Evolutionary conservation across 2,113 vertebrate genomes (phyloP).

Genomic region (Nibea coibor): DNA sequence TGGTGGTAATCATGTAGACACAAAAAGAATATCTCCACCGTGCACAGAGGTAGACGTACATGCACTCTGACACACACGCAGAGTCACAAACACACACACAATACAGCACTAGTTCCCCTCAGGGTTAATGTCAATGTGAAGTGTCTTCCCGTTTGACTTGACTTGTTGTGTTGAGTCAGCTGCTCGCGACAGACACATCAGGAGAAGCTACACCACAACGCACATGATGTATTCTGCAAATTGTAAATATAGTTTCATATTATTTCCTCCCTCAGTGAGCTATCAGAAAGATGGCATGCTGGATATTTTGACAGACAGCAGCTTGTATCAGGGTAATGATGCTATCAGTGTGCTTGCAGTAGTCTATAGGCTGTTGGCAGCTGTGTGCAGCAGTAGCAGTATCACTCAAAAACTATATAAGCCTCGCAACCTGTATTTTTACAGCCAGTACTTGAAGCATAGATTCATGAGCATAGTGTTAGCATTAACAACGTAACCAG

Average conservation of each 20-base stretch:
- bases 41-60: background rate
- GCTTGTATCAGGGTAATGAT: conserved; percentile 61
- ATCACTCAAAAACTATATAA: background rate
- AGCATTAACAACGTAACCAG: too few relatives aligned
- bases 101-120: background rate
- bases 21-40: background rate
- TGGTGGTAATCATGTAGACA: background rate
- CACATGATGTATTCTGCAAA: conserved; percentile 31
- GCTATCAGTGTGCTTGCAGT: conserved; percentile 16
- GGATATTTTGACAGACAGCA: conserved; percentile 56
- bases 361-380: conserved; percentile 20
- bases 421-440: background rate
- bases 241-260: conserved; percentile 30
- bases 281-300: conserved; percentile 5
- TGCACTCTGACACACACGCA: background rate
- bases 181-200: conserved; percentile 42
- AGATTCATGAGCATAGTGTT: background rate
- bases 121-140: conserved; percentile 33
- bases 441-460: conserved; percentile 5
- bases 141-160: conserved; percentile 21
- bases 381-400: background rate
- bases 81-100: background rate
- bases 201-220: conserved; percentile 17
- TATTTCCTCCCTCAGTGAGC: conserved; percentile 12
- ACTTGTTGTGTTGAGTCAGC: conserved; percentile 50